Percentiles rank a stretch among this genome's conserved stretches.
These are phyloP conservation scores for Drosophila suzukii DNA, from an alignment of 1,140 invertebrate genomes.

Conservation along the genomic window DNA sequence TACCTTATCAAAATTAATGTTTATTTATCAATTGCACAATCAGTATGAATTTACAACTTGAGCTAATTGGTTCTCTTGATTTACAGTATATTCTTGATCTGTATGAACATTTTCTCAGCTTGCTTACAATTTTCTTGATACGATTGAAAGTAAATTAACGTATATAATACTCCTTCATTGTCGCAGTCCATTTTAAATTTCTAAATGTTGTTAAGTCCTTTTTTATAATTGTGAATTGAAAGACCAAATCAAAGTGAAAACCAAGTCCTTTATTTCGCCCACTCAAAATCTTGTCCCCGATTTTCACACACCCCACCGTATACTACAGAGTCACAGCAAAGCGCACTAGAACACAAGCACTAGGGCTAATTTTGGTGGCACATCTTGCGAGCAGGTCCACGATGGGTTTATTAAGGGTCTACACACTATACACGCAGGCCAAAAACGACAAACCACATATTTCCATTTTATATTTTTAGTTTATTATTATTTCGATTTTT, in stretches of 20 bases:
- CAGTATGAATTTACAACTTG: constrained; percentile 48
- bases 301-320: constrained; percentile 29
- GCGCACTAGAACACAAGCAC: constrained; percentile 39
- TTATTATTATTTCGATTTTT: constrained; percentile 50
- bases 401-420: constrained; percentile 1
- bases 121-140: constrained; percentile 43
- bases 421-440: constrained; percentile 38
- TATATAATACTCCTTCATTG: not conserved
- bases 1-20: constrained; percentile 40
- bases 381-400: constrained; percentile 48
- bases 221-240: constrained; percentile 16
- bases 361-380: constrained; percentile 65
- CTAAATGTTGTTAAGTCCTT: constrained; percentile 61
- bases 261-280: constrained; percentile 42
- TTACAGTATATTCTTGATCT: constrained; percentile 28
- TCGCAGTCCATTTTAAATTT: constrained; percentile 24
- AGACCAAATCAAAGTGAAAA: constrained; percentile 19
- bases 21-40: constrained; percentile 48
- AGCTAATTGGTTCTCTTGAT: constrained; percentile 64
- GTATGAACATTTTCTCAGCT: constrained; percentile 42
- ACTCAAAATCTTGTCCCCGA: not conserved
- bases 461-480: constrained; percentile 40
- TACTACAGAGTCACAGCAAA: constrained; percentile 14
- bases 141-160: constrained; percentile 10
- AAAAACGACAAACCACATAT: constrained; percentile 34